Conservation (phyloP, 2,888 invertebrate species). For the Cheilosia variabilis region DNA sequence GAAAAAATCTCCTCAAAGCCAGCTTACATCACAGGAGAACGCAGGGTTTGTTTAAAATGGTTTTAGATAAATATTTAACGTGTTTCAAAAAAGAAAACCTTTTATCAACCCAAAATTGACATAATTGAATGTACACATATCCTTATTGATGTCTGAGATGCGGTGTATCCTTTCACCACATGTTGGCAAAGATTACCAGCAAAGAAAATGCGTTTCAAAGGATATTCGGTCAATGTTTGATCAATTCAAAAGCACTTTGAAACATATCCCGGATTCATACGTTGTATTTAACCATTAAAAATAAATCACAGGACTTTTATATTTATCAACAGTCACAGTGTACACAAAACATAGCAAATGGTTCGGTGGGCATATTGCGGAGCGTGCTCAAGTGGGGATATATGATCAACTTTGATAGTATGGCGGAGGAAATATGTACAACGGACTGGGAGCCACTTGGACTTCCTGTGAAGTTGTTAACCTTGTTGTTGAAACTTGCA, state of each 20-base stretch:
- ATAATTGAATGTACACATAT: slow-evolving; percentile 53
- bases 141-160: slow-evolving; percentile 23
- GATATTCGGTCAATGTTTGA: slow-evolving; percentile 65
- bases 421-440: slow-evolving; percentile 19
- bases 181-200: slow-evolving; percentile 24
- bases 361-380: slow-evolving; percentile 11
- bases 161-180: slow-evolving; percentile 31
- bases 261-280: slow-evolving; percentile 1
- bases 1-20: neutral
- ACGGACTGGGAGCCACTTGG: neutral
- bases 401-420: slow-evolving; percentile 48
- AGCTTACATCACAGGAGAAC: slow-evolving; percentile 47
- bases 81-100: slow-evolving; percentile 1
- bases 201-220: slow-evolving; percentile 44
- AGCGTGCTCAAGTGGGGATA: slow-evolving; percentile 69
- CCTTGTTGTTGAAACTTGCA: slow-evolving; percentile 58
- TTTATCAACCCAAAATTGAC: slow-evolving; percentile 48
- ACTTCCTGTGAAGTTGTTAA: slow-evolving; percentile 26
- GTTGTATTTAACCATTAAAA: slow-evolving; percentile 64
- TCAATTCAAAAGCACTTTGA: slow-evolving; percentile 49
- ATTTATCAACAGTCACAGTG: slow-evolving; percentile 23
- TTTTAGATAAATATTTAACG: slow-evolving; percentile 46
- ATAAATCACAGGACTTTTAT: slow-evolving; percentile 38
- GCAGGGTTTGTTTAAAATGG: slow-evolving; percentile 46
- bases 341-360: slow-evolving; percentile 31